Conservation (phyloP, 2,888 invertebrate species). For the Biston betularia region DNA sequence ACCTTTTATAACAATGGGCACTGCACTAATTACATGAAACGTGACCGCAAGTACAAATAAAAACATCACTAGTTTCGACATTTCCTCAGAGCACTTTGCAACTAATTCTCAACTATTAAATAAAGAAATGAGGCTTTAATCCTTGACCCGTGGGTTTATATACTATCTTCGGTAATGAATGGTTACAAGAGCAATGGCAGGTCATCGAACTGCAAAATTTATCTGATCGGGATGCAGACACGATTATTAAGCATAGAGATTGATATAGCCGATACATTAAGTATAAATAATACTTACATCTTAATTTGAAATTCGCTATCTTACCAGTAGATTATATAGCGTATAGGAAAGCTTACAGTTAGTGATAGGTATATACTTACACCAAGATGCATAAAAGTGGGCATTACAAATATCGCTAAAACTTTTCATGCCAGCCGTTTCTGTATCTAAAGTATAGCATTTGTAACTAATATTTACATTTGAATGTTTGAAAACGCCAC, state of each 20-base stretch:
- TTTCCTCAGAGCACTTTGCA: conserved; percentile 46
- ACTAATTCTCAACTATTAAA: conserved; percentile 40
- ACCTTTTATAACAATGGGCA: conserved; percentile 68
- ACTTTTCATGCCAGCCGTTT: no score
- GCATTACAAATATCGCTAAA: not conserved
- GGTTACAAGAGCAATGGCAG: conserved; percentile 40
- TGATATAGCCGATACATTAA: conserved; percentile 35
- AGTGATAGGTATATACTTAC: not conserved
- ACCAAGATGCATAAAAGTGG: not conserved
- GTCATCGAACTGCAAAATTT: conserved; percentile 38
- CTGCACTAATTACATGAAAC: conserved; percentile 44
- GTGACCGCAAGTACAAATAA: conserved; percentile 36
- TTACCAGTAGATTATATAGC: not conserved
- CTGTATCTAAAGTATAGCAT: no score
- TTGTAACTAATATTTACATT: no score
- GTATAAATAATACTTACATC: conserved; percentile 9
- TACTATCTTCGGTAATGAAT: conserved; percentile 39
- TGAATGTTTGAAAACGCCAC: no score
- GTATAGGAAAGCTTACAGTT: not conserved
- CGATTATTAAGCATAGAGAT: conserved; percentile 36
- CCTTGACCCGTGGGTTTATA: conserved; percentile 46
- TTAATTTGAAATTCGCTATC: conserved; percentile 1
- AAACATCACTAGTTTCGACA: conserved; percentile 26
- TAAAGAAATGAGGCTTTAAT: conserved; percentile 45
- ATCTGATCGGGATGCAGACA: conserved; percentile 39